Percentiles rank a stretch among this genome's conserved stretches.
These are phyloP conservation scores for Orthochromis malagaraziensis DNA, from an alignment of 2,113 vertebrate species.

Conservation along the genomic window DNA sequence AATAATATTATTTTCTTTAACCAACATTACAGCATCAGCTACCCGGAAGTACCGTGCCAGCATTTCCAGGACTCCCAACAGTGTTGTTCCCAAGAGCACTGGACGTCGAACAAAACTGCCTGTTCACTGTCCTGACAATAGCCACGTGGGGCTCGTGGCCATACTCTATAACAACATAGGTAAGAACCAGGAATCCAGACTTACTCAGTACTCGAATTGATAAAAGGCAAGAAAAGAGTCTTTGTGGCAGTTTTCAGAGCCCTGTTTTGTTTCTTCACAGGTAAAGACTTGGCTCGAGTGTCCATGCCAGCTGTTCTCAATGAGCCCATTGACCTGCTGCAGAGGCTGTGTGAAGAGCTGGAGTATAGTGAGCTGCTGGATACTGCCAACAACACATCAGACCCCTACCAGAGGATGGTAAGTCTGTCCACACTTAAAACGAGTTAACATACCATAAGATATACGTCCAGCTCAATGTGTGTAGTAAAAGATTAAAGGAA, in stretches of 20 bases:
- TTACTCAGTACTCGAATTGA: background rate
- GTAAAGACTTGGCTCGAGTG: slow-evolving; percentile 88
- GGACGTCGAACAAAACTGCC: slow-evolving; percentile 74
- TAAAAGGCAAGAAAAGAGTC: rapidly evolving
- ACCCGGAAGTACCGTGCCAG: slow-evolving; percentile 60
- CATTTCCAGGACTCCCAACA: slow-evolving; percentile 43
- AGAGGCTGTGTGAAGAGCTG: slow-evolving; percentile 87
- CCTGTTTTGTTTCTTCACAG: background rate
- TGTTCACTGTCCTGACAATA: slow-evolving; percentile 71
- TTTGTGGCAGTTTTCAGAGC: background rate
- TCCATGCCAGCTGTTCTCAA: slow-evolving; percentile 89
- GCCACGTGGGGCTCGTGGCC: slow-evolving; percentile 83
- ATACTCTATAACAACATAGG: slow-evolving; percentile 91
- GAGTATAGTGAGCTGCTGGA: slow-evolving; percentile 87
- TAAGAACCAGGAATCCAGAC: background rate
- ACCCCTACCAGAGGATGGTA: slow-evolving; percentile 90
- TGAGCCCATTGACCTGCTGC: slow-evolving; percentile 84
- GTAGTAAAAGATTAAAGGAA: background rate
- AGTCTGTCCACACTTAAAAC: rapidly evolving
- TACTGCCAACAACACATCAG: slow-evolving; percentile 69
- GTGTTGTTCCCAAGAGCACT: slow-evolving; percentile 21
- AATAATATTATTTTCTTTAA: background rate
- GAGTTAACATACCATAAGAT: background rate
- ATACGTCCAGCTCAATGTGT: background rate
- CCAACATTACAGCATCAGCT: slow-evolving; percentile 17